These are phyloP conservation scores for Pachycephala philippinensis DNA, from an alignment of 2,113 vertebrate genomes.

Conservation along the genomic window DNA sequence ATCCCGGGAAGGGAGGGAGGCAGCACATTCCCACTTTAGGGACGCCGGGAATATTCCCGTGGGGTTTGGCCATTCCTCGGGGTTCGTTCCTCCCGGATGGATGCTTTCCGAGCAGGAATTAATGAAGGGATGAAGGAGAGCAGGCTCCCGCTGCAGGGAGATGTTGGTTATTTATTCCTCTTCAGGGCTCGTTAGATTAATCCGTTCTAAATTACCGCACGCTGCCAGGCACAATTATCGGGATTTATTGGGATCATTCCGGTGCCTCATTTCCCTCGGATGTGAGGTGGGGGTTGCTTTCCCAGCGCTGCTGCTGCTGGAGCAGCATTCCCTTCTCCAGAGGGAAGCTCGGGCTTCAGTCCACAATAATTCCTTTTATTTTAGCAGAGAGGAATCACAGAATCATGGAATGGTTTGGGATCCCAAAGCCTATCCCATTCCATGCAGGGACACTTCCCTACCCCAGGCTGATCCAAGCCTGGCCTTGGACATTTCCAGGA, in stretches of 20 bases:
- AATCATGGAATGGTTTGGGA: background rate
- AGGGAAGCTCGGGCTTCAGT: accelerated
- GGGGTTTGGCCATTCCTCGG: background rate
- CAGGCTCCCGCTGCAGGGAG: background rate
- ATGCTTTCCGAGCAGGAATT: background rate
- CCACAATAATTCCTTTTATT: background rate
- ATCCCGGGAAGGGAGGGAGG: background rate
- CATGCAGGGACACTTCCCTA: background rate
- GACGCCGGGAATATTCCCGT: background rate
- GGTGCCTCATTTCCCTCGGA: background rate
- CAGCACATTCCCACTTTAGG: background rate
- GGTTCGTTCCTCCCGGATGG: background rate
- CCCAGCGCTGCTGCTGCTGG: accelerated
- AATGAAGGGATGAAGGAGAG: background rate
- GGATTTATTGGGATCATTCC: constrained; percentile 36
- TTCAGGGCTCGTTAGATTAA: constrained; percentile 38
- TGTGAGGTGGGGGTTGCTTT: background rate
- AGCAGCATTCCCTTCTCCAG: background rate
- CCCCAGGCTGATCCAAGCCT: background rate
- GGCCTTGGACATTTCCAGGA: background rate
- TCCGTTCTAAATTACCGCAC: background rate
- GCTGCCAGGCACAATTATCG: constrained; percentile 47
- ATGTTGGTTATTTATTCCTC: constrained; percentile 59
- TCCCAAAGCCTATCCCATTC: background rate
- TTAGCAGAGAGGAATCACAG: background rate